A percentile compares a stretch with the other conserved stretches of the same genome.
Evolutionary conservation across 2,888 invertebrate genomes (phyloP).

Genomic region (Hybos culiciformis): DNA sequence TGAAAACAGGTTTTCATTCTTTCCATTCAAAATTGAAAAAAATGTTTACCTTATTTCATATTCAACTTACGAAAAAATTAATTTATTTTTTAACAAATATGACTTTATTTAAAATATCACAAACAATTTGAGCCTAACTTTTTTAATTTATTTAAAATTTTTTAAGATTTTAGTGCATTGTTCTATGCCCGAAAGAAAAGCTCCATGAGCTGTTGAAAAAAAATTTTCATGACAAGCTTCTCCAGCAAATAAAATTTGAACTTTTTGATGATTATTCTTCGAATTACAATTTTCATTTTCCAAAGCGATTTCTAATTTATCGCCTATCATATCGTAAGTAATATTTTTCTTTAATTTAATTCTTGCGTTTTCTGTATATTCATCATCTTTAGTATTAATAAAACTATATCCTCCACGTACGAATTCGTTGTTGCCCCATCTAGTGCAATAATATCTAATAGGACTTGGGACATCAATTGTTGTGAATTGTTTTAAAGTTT

Average conservation of each 20-base stretch:
- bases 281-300: not conserved
- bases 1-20: no score
- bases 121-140: no score
- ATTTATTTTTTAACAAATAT: no score
- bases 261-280: conserved; percentile 3
- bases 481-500: conserved; percentile 39
- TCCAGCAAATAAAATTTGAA: conserved; percentile 42
- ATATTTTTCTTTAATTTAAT: conserved; percentile 20
- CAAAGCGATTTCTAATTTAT: conserved; percentile 6
- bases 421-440: conserved; percentile 43
- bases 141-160: no score
- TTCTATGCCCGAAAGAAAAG: conserved; percentile 43
- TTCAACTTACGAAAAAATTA: no score
- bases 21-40: no score
- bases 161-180: no score
- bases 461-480: conserved; percentile 38
- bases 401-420: conserved; percentile 46
- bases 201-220: conserved; percentile 56
- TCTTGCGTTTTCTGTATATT: no score
- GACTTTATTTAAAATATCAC: no score
- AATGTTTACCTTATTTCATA: no score
- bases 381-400: conserved; percentile 40
- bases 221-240: conserved; percentile 45
- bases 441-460: conserved; percentile 36
- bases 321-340: conserved; percentile 35